These are phyloP conservation scores for Metridium senile DNA, from an alignment of 92 coral and sea anemone species.

Conservation along the genomic window DNA sequence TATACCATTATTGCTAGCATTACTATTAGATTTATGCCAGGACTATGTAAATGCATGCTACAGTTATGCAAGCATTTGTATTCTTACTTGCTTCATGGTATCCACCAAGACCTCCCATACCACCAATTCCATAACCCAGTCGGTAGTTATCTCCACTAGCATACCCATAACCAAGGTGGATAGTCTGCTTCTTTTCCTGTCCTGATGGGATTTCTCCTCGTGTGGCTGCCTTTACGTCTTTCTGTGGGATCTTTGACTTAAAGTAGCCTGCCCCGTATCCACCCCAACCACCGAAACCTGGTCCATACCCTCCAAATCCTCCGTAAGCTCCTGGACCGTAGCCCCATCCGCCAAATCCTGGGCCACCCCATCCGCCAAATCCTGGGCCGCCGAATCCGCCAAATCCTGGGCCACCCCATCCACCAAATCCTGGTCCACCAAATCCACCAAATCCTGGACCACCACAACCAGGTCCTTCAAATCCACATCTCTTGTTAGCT, in stretches of 20 bases:
- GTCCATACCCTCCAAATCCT: slow-evolving; percentile 44
- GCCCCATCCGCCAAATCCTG: slow-evolving; percentile 46
- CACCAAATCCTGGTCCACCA: slow-evolving; percentile 45
- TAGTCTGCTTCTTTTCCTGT: slow-evolving; percentile 83
- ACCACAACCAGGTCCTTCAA: slow-evolving; percentile 36
- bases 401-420: slow-evolving; percentile 46
- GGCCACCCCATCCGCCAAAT: slow-evolving; percentile 48
- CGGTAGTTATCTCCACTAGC: slow-evolving; percentile 99
- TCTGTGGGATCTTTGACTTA: slow-evolving; percentile 69
- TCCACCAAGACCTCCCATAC: slow-evolving; percentile 92
- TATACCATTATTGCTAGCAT: not conserved
- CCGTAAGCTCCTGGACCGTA: slow-evolving; percentile 38
- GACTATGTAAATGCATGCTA: not conserved
- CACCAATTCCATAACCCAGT: slow-evolving; percentile 97
- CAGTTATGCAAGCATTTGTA: not conserved
- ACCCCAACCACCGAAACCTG: slow-evolving; percentile 46
- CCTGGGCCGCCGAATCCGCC: slow-evolving; percentile 34
- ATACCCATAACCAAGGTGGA: slow-evolving; percentile 97
- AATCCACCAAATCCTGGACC: slow-evolving; percentile 27
- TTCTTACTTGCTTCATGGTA: slow-evolving; percentile 45
- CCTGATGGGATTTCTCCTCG: slow-evolving; percentile 83
- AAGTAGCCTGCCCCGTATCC: slow-evolving; percentile 77
- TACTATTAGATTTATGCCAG: not conserved
- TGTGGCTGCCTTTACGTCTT: slow-evolving; percentile 73
- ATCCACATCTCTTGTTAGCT: slow-evolving; percentile 63